These are phyloP conservation scores for Pristis pectinata DNA, from an alignment of 2,797 vertebrate genomes.

Conservation along the genomic window DNA sequence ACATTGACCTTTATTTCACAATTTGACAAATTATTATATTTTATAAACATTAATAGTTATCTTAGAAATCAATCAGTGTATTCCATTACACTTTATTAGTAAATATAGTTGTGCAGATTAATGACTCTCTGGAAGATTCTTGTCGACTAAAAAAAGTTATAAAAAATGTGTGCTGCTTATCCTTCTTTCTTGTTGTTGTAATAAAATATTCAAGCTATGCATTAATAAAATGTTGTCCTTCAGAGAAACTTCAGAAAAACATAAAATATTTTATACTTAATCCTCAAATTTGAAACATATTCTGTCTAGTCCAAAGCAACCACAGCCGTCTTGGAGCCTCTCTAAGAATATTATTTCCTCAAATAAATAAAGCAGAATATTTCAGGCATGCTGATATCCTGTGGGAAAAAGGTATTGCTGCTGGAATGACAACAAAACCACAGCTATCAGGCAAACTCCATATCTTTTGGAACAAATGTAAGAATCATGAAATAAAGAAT, in stretches of 20 bases:
- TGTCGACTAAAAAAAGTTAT: background rate
- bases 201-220: background rate
- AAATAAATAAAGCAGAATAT: background rate
- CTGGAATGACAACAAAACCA: background rate
- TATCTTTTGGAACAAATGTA: background rate
- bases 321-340: background rate
- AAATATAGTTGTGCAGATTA: background rate
- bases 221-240: background rate
- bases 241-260: background rate
- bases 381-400: conserved; percentile 2
- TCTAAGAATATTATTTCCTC: conserved; percentile 3
- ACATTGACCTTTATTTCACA: background rate
- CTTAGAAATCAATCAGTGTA: background rate
- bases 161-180: background rate
- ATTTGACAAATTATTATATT: background rate
- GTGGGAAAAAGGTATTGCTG: background rate
- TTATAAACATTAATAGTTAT: background rate
- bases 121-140: too few relatives aligned
- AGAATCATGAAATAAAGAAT: too few relatives aligned
- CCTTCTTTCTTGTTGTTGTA: background rate
- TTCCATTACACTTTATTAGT: background rate
- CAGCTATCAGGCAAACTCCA: background rate
- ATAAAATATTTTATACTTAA: background rate
- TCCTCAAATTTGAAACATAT: conserved; percentile 13
- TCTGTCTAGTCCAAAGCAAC: background rate